phyloP scores from a whole-genome alignment of 2,113 vertebrate species.

The Pseudorectes ferrugineus region DNA sequence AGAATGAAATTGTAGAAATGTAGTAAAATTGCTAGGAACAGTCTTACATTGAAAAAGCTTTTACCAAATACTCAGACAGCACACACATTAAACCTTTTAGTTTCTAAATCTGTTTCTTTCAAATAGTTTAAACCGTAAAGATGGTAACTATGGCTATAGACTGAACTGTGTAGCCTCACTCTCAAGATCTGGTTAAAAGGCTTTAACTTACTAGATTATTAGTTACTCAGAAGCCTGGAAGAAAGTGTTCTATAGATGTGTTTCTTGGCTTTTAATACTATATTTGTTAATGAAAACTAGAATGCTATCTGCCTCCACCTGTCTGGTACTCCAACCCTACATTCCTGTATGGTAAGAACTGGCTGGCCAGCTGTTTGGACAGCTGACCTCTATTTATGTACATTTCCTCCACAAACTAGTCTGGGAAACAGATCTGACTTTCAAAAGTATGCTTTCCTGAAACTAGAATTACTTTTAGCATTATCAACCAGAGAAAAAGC shows the following conservation, averaged over 20 bases:
- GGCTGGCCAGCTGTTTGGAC: not conserved
- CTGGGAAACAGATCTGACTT: not conserved
- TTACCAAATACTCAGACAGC: not conserved
- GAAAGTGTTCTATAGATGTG: not conserved
- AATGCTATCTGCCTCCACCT: not conserved
- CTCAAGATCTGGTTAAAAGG: not conserved
- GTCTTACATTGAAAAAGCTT: not conserved
- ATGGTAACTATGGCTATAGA: not conserved
- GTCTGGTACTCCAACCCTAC: not conserved
- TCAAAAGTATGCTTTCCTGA: not conserved
- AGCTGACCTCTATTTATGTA: not conserved
- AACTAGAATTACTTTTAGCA: not conserved
- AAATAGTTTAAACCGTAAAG: not conserved
- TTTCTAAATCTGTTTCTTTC: not conserved
- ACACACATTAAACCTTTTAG: not conserved
- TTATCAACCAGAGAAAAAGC: not conserved
- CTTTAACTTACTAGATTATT: not conserved
- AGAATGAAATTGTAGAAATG: not conserved
- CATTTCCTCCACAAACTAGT: not conserved
- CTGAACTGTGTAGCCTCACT: not conserved
- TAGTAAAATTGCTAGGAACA: not conserved
- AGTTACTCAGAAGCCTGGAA: not conserved
- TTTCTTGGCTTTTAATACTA: not conserved
- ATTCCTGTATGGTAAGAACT: not conserved
- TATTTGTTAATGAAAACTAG: not conserved